A percentile compares a stretch with the other conserved stretches of the same genome.
These are phyloP conservation scores for Mesitornis unicolor DNA, from an alignment of 2,113 vertebrate species.

Conservation along the genomic window DNA sequence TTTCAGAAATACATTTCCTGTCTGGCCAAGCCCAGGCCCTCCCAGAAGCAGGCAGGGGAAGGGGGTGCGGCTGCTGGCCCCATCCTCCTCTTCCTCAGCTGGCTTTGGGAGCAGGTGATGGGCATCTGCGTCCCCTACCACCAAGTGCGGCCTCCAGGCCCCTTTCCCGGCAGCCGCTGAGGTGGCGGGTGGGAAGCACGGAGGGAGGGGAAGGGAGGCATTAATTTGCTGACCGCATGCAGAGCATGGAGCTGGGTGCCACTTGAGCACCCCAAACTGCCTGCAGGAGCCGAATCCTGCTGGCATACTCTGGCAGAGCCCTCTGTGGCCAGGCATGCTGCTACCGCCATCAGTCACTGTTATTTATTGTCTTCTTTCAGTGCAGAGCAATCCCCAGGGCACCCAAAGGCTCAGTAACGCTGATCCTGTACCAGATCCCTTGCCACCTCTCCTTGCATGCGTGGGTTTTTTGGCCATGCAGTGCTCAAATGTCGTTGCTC, in stretches of 20 bases:
- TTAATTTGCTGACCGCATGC: neutral
- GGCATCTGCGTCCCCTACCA: constrained; percentile 10
- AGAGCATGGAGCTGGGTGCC: neutral
- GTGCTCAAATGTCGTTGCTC: neutral
- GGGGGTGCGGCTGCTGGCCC: neutral
- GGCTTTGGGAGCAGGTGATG: neutral
- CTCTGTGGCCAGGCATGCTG: neutral
- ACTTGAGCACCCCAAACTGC: neutral
- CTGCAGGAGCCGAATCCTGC: neutral
- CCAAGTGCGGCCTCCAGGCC: accelerated
- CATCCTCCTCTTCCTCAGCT: neutral
- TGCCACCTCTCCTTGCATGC: neutral
- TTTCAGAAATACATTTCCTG: neutral
- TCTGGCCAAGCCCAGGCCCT: neutral
- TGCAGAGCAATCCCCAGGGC: accelerated
- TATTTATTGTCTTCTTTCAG: neutral
- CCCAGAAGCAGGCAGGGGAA: neutral
- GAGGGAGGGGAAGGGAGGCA: neutral
- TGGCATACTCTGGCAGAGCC: neutral
- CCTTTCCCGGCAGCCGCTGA: accelerated
- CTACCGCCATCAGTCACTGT: neutral
- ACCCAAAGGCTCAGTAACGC: accelerated
- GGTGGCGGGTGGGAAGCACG: neutral
- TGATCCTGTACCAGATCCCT: neutral
- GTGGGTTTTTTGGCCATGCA: neutral